Evolutionary conservation across 2,797 vertebrate genomes (phyloP), one percentile per base, ranked within the genome.

Genomic region (Brachymystax lenok): DNA sequence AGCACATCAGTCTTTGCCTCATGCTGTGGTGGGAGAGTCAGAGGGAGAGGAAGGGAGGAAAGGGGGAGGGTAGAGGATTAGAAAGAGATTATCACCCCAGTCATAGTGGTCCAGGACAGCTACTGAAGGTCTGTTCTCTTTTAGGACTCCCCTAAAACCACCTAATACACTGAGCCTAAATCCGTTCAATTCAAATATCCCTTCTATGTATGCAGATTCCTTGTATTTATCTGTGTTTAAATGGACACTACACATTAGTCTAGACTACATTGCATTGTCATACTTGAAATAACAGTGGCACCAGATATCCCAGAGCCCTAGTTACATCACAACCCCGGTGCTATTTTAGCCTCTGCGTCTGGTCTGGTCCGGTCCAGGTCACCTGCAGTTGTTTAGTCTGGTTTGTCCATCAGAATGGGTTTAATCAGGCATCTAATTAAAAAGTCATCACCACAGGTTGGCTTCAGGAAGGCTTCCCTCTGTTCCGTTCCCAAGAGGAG

Each of bases 391-490:
- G 69, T 74, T 75, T 67, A 63, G 28, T n/a, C 3, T 75, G 71
- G 82, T 73, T 78, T 54, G 27, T 63, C 21, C 35, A 80, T 76
- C 21, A 68, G 0, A 71, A 77, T 30, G 21, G 40, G 66, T 83
- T 24, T 71, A 79, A 82, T 82, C 74, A 76, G 40, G 67, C 24
- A n/a, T 68, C 71, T 73, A 61, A 69, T 40, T 79, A 13, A 76
- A 69, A 72, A 27, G 80, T 72, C 16, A 35, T 50, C 27, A 8
- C 14, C 46, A 27, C 67, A 76, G 73, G 70, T 35, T 77, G 68
- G 71, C 77, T 81, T 76, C 70, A 79, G 74, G 79, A 75, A 27
- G 67, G 19, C 3, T 83, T 33, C 17, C 40, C 71, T 76, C 70
- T n/a, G 12, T 13, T 2, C 10, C 13, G 5, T 52, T 10, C 71